Base-by-base conservation (phyloP, 2,888 invertebrate genomes). In the Lomographa bimaculata region DNA sequence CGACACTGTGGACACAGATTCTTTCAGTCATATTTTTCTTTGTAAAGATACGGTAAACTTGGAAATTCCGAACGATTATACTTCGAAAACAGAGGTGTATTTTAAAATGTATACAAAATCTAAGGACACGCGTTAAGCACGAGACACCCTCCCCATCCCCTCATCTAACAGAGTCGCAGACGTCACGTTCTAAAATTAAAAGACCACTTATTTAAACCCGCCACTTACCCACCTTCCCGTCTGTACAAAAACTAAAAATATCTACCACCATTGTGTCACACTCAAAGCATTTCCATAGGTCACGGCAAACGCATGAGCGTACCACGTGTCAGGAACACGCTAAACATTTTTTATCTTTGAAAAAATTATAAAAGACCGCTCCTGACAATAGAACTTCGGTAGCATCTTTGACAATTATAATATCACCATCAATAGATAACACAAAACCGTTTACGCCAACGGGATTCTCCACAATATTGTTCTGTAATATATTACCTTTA, bases 381-480 rank as follows among this genome's bases (percentile, higher is more conserved):
- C 53, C 65, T 72, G 78, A 89, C 87, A 89, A 89, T 84, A 71
- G 82, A 65, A 60, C 73, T 73, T 82, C 83, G 80, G 89, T 89
- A 89, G 89, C 89, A 87, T 89, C 89, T 89, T 89, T 87, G 86
- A 89, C 87, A 89, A 89, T 87, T 87, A 87, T 89, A 87, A 86
- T 87, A 82, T 84, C 78, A 66, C 61, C 58, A 71, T 57, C 61
- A 57, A 50, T 54, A 56, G 57, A 46, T 57, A 53, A 49, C 46
- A 36, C 45, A 72, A 71, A 54, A 69, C 50, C 67, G 71, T 79
- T 79, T 78, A 66, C 65, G 63, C 57, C 56, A 48, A 38, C 23
- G 24, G 7, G 23, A 49, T 50, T 56, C 55, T 14, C 16, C 54
- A 55, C 46, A 47, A 81, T 54, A 64, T 65, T 79, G 59, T 26